Evolutionary conservation across 2,113 vertebrate species (phyloP).

Genomic region (Gymnobelideus leadbeateri): DNA sequence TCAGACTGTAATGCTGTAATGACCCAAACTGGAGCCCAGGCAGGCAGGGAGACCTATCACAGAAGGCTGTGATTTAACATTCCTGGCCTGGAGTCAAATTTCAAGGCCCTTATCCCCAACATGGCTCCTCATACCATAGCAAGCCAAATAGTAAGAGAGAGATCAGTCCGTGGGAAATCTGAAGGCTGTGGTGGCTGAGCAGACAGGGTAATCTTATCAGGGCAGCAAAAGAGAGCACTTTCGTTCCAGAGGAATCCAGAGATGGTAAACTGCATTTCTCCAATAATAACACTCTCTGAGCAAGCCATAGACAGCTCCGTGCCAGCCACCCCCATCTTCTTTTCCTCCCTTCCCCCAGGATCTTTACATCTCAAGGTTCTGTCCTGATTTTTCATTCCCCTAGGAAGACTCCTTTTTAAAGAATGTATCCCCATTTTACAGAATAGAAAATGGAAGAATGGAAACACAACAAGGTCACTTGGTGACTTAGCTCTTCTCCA

Average conservation of each 20-base stretch:
- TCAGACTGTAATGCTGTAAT: background rate
- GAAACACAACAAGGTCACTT: no score
- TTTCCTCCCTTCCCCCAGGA: background rate
- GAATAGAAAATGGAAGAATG: background rate
- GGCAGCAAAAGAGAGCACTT: slow-evolving; percentile 48
- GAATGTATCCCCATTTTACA: background rate
- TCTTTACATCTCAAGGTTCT: background rate
- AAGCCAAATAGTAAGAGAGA: background rate
- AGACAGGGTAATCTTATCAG: slow-evolving; percentile 67
- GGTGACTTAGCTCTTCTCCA: rapidly evolving
- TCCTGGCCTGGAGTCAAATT: slow-evolving; percentile 57
- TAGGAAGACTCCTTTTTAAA: background rate
- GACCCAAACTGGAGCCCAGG: background rate
- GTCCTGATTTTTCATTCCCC: background rate
- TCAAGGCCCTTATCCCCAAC: slow-evolving; percentile 29
- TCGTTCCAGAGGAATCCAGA: slow-evolving; percentile 58
- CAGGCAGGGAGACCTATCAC: background rate
- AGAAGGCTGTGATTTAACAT: background rate
- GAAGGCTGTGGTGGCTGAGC: slow-evolving; percentile 15
- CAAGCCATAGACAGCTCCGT: slow-evolving; percentile 1
- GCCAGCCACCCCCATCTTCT: background rate
- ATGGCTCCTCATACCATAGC: background rate
- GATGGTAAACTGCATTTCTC: slow-evolving; percentile 46
- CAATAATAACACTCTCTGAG: background rate
- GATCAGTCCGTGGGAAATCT: slow-evolving; percentile 64